Evolutionary conservation across 1,140 invertebrate genomes (phyloP), one percentile per base, ranked within the genome.

Genomic region (Elysia chlorotica): DNA sequence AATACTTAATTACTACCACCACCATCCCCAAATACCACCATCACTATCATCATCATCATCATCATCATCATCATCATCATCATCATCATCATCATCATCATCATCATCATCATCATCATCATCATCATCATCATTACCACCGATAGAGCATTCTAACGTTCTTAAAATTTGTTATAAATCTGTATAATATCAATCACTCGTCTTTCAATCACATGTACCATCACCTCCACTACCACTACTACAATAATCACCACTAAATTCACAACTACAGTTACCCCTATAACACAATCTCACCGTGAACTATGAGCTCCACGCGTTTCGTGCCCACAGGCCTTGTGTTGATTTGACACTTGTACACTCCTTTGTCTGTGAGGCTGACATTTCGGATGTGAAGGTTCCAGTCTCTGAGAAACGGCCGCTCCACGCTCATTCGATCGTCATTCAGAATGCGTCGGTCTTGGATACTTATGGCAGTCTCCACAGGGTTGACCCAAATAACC

Each of bases 361-460:
- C 83, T 2, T 61, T 59, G 61, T 86, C 83, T 10, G 71, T 68
- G 53, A 78, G 61, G 25, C 65, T 72, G 17, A 82, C 76, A 36
- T 84, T 81, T 41, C 81, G 33, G 17, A 86, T 84, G 65, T 81
- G 80, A 17, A 85, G 76, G 54, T 85, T 86, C 84, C 84, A 86
- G 57, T 83, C 79, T 30, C 67, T 71, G 31, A 74, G 56, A 33
- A 76, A 77, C 0, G 76, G 78, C 62, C 84, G 37, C 54, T 83
- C 81, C 33, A 85, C 77, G 65, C 79, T 83, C 36, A 85, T 77
- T 54, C 83, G 69, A 28, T 68, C 65, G 73, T 85, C 82, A 35
- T 85, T 84, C 37, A 82, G 73, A 0, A 85, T 73, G 5, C 82
- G 71, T 14, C 78, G 72, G 53, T 83, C 82, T 30, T 81, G 79